Conservation (phyloP, 2,888 invertebrate species). For the Trachelus troglodyta region DNA sequence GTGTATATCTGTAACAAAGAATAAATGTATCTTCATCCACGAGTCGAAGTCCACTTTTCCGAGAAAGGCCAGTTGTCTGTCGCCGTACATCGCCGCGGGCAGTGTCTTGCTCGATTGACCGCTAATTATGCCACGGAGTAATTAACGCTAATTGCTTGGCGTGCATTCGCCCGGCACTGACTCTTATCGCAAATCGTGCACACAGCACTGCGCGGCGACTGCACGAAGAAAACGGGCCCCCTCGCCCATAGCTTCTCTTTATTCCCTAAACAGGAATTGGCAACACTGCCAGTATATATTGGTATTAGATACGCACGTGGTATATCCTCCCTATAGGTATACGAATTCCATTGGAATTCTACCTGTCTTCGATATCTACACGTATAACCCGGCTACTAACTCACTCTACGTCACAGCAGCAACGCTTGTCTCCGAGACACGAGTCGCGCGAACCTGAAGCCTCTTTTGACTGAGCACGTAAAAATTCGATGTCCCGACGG, state of each 20-base stretch:
- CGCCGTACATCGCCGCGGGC: neutral
- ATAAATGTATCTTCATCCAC: neutral
- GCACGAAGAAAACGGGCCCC: neutral
- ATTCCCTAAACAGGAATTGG: neutral
- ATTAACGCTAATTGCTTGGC: conserved; percentile 39
- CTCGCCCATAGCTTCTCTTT: neutral
- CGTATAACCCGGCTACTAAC: neutral
- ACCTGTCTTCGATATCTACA: neutral
- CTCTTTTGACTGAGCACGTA: neutral
- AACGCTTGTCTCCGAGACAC: neutral
- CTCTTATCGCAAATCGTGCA: conserved; percentile 14
- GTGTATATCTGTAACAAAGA: too few relatives aligned
- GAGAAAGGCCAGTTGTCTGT: neutral
- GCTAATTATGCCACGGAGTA: conserved; percentile 34
- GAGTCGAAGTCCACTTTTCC: neutral
- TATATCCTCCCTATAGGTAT: neutral
- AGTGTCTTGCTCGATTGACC: conserved; percentile 28
- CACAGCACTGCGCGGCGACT: neutral
- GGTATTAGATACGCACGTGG: neutral
- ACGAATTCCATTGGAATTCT: neutral
- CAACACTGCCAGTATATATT: neutral
- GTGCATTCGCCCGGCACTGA: conserved; percentile 2
- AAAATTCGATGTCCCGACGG: neutral
- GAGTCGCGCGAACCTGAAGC: neutral
- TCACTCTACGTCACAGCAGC: neutral